Conservation (phyloP, 23 tunicate genomes). For the Halocynthia aurantium region DNA sequence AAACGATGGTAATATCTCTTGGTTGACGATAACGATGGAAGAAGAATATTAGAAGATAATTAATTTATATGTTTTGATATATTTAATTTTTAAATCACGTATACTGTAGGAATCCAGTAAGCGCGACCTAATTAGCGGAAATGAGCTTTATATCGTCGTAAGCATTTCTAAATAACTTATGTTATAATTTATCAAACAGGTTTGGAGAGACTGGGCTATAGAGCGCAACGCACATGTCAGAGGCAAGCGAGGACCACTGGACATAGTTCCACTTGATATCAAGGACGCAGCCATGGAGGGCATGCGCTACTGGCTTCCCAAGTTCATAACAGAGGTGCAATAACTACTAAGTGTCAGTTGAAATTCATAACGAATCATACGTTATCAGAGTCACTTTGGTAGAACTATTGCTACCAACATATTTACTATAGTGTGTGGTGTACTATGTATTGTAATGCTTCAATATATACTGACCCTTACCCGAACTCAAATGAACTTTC, state of each 20-base stretch:
- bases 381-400: no score
- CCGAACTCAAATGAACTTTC: no score
- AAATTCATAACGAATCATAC: no score
- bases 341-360: no score
- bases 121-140: neutral
- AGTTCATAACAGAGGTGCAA: constrained; percentile 82
- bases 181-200: constrained; percentile 20
- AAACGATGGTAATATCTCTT: no score
- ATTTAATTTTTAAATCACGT: neutral
- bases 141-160: neutral
- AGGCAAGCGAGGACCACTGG: constrained; percentile 31
- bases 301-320: constrained; percentile 91
- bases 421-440: no score
- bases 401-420: no score
- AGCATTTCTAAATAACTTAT: no score
- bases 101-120: neutral
- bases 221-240: constrained; percentile 71
- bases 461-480: no score
- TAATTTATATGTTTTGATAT: neutral
- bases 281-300: constrained; percentile 66
- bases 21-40: no score
- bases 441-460: no score
- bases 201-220: constrained; percentile 95
- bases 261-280: constrained; percentile 83
- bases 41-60: no score